Conservation (phyloP, 2,797 vertebrate genomes). For the Australoheros facetus region DNA sequence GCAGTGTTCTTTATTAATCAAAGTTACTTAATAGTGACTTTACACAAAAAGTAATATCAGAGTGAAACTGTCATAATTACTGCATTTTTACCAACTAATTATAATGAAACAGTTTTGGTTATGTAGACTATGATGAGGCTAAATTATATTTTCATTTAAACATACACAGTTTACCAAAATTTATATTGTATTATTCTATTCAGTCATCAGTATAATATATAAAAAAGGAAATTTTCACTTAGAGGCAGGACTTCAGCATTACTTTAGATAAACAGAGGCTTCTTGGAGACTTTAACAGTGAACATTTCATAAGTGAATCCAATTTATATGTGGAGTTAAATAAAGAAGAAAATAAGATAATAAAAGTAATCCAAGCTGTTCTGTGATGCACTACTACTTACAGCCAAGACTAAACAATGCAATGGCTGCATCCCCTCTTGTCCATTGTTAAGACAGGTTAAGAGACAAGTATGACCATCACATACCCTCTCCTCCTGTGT, state of each 20-base stretch:
- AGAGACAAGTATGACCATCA: background rate
- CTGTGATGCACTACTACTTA: background rate
- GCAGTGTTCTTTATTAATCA: background rate
- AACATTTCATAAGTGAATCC: background rate
- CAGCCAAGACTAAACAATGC: background rate
- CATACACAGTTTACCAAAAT: too few relatives aligned
- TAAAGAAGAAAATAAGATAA: background rate
- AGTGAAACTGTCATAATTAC: background rate
- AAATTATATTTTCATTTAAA: background rate
- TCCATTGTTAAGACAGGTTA: background rate
- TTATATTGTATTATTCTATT: background rate
- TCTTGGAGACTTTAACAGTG: background rate
- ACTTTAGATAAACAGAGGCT: background rate
- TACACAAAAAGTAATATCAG: background rate
- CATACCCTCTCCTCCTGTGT: background rate
- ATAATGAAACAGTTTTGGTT: background rate
- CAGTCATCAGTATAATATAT: background rate
- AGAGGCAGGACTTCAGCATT: background rate
- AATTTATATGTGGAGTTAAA: too few relatives aligned
- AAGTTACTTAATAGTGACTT: background rate
- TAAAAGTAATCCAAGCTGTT: background rate
- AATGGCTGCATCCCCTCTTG: background rate
- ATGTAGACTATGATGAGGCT: background rate
- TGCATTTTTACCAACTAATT: background rate
- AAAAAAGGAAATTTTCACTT: background rate